Percentiles rank a stretch among this genome's conserved stretches.
Conservation (phyloP, 2,797 vertebrate species). For the Lagorchestes hirsutus region DNA sequence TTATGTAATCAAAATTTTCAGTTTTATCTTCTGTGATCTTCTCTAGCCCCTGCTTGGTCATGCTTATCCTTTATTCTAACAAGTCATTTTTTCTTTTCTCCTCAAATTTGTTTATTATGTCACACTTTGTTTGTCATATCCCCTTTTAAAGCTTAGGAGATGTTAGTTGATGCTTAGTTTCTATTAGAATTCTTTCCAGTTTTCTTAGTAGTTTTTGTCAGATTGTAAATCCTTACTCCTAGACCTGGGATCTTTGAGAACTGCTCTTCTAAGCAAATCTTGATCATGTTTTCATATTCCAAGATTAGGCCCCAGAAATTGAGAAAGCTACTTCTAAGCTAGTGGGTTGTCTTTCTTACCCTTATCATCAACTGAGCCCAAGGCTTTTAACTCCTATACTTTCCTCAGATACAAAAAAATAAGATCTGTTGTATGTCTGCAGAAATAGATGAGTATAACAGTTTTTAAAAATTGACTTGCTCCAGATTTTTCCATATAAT, state of each 20-base stretch:
- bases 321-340: not conserved
- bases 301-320: not conserved
- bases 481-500: not conserved
- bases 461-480: not conserved
- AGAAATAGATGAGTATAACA: not conserved
- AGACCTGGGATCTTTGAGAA: not conserved
- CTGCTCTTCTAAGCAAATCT: not conserved
- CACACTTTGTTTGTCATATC: not conserved
- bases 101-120: not conserved
- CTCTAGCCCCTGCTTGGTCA: not conserved
- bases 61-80: not conserved
- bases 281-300: not conserved
- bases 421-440: not conserved
- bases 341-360: not conserved
- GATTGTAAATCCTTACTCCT: not conserved
- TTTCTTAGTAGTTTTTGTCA: not conserved
- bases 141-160: not conserved
- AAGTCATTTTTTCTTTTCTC: not conserved
- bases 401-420: not conserved
- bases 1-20: not conserved
- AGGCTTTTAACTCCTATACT: not conserved
- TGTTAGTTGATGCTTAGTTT: not conserved
- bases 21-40: not conserved
- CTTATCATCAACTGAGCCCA: not conserved
- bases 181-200: not conserved